Conservation (phyloP, 1,140 invertebrate species). For the Matsumurasca onukii region DNA sequence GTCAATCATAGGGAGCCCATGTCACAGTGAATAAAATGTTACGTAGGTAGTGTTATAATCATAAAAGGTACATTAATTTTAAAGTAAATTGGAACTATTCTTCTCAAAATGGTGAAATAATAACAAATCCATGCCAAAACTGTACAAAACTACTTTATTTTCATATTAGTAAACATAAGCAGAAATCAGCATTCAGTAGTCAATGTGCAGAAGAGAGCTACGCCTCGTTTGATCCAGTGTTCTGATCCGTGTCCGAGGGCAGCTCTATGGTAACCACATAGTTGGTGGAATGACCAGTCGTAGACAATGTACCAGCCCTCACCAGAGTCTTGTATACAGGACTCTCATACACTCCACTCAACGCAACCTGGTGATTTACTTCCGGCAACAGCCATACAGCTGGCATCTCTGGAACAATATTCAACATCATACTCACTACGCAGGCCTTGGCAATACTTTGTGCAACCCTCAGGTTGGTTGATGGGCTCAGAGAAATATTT, state of each 20-base stretch:
- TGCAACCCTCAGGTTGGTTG: no score
- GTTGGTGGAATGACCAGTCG: slow-evolving; percentile 81
- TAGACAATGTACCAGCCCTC: slow-evolving; percentile 67
- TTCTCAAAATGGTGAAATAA: no score
- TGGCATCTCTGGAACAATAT: slow-evolving; percentile 56
- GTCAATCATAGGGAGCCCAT: no score
- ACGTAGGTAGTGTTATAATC: no score
- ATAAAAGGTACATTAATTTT: no score
- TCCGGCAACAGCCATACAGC: slow-evolving; percentile 62
- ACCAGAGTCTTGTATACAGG: slow-evolving; percentile 75
- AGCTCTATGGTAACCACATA: slow-evolving; percentile 72
- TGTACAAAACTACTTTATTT: no score
- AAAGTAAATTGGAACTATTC: no score
- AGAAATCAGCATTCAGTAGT: slow-evolving; percentile 57
- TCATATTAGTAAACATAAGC: no score
- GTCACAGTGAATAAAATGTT: no score
- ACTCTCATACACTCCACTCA: slow-evolving; percentile 59
- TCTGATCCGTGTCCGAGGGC: slow-evolving; percentile 57
- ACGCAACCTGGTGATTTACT: slow-evolving; percentile 50
- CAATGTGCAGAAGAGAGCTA: slow-evolving; percentile 71
- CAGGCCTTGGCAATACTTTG: no score
- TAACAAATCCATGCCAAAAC: no score
- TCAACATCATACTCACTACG: not conserved
- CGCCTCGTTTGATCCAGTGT: slow-evolving; percentile 79
- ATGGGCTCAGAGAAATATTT: no score